phyloP scores from a whole-genome alignment of 2,888 invertebrate genomes.

The Norana najaformis region DNA sequence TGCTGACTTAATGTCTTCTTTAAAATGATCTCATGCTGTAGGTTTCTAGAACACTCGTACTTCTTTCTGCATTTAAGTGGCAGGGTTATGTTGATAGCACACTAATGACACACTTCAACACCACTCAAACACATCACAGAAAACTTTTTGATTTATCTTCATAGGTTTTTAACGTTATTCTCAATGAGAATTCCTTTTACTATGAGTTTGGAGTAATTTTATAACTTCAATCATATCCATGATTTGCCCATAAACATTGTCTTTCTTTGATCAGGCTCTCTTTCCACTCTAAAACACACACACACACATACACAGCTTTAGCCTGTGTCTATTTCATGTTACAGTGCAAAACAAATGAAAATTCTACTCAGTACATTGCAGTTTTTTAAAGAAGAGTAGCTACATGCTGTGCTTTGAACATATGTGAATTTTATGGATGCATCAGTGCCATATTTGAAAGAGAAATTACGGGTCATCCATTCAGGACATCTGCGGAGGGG shows the following conservation, averaged over 20 bases:
- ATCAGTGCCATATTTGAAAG: no score
- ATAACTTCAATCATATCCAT: background rate
- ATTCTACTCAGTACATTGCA: background rate
- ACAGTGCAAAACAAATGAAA: no score
- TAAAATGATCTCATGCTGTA: background rate
- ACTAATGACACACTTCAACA: conserved; percentile 9
- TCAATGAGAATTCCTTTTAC: background rate
- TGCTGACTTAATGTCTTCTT: background rate
- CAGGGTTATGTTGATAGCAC: background rate
- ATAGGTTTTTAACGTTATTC: background rate
- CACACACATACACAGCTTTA: background rate
- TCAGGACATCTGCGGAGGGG: no score
- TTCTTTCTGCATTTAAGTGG: background rate
- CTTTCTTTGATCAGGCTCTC: background rate
- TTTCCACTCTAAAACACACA: background rate
- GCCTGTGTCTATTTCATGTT: background rate
- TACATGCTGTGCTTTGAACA: background rate
- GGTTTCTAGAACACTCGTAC: background rate
- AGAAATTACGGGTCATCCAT: no score
- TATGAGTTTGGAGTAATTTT: background rate
- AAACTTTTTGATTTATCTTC: no score
- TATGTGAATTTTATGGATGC: background rate
- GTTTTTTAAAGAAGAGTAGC: background rate
- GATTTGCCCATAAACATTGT: background rate
- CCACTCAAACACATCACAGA: conserved; percentile 1